Base-by-base conservation (phyloP, 2,888 invertebrate species). In the Apoda limacodes region DNA sequence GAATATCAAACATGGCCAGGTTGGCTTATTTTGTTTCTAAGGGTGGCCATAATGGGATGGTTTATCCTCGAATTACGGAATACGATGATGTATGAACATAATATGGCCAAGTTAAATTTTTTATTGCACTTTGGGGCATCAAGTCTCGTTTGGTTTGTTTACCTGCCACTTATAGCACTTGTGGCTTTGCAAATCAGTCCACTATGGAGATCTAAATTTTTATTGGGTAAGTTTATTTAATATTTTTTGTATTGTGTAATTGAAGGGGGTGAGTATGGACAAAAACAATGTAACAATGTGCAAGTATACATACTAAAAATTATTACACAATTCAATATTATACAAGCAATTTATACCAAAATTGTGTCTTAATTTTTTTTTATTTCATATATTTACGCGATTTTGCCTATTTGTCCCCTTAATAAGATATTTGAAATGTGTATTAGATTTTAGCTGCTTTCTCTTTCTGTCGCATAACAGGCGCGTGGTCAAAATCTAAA, bases 1-100 rank as follows among this genome's bases (percentile, higher is more conserved):
- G 95, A 98, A 60, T 98, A 96, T 74, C 95, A 97, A 71, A 96
- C 97, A 0, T 95, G 95, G 94, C 97, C 98, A 0, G 98, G 98
- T 4, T 95, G 95, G 90, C 84, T 97, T 40, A 94, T 97, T 39
- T 84, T 98, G 1, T 87, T 90, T 14, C 87, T 98, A 44, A 84
- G 95, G 25, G 87, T 93, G 26, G 76, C 88, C 27, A 92, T 95
- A 49, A 95, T 94, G 89, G 74, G 89, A 28, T 95, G 95, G 95
- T 95, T 95, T 65, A 82, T 95, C 15, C 83, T 88, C 32, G 89
- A 89, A 55, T 60, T 86, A n/a, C 81, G 82, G 9, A 67, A 75
- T 48, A 82, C 82, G 0, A 82, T 82, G 82, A 62, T 81, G 52
- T 82, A 82, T 14, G 82, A 82, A 36, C 82, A 82, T 54, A 82